Percentiles rank a stretch among this genome's conserved stretches.
Conservation (phyloP, 2,113 vertebrate genomes). For the Balaenoptera acutorostrata region DNA sequence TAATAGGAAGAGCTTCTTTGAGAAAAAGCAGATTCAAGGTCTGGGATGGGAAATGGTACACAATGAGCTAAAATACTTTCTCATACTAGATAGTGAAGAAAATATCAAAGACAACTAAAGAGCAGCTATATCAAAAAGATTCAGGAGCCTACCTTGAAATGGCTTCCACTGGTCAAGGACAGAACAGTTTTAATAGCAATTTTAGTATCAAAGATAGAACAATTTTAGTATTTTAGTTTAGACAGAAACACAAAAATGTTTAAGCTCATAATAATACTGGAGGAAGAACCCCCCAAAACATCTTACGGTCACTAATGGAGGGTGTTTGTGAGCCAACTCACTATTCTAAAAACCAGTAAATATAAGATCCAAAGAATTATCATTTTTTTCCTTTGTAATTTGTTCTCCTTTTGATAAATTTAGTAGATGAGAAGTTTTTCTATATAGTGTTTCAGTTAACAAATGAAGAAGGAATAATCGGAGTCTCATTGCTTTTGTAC, state of each 20-base stretch:
- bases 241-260: not conserved
- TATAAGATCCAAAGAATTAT: not conserved
- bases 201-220: not conserved
- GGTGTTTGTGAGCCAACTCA: not conserved
- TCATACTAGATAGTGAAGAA: not conserved
- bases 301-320: not conserved
- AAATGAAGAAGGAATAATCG: not conserved
- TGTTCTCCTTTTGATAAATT: conserved; percentile 22
- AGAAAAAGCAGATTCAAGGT: not conserved
- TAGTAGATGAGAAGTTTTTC: not conserved
- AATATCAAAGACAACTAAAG: not conserved
- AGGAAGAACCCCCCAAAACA: not conserved
- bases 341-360: conserved; percentile 11
- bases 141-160: not conserved
- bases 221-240: not conserved
- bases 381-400: not conserved
- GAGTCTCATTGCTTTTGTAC: not conserved
- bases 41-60: not conserved
- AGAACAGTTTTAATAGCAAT: not conserved
- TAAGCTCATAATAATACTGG: not conserved
- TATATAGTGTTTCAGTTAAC: not conserved
- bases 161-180: not conserved
- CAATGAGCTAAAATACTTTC: not conserved
- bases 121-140: not conserved
- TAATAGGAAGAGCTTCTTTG: not conserved